These are phyloP conservation scores for Portevinia maculata DNA, from an alignment of 2,888 invertebrate species.

Conservation along the genomic window DNA sequence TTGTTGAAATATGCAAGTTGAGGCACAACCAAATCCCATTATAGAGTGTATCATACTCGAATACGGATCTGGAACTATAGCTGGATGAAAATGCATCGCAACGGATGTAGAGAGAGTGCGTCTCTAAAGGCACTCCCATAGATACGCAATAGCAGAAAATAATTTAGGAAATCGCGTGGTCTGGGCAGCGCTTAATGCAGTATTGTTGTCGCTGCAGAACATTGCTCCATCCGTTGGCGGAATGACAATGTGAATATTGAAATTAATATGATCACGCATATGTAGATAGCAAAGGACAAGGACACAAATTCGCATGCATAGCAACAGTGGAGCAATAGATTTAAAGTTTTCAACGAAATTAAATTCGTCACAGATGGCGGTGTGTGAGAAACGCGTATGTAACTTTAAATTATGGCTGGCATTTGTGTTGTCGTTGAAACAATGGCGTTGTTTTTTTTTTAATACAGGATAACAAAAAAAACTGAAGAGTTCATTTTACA, in stretches of 20 bases:
- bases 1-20: conserved; percentile 27
- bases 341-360: conserved; percentile 16
- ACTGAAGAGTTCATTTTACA: too few relatives aligned
- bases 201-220: conserved; percentile 48
- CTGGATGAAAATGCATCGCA: conserved; percentile 42
- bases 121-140: conserved; percentile 26
- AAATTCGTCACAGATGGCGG: not conserved
- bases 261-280: conserved; percentile 34
- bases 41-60: not conserved
- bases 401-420: not conserved
- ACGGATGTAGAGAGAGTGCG: conserved; percentile 37
- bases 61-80: conserved; percentile 13
- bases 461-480: too few relatives aligned
- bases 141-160: conserved; percentile 58
- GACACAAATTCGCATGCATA: not conserved
- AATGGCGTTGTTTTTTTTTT: too few relatives aligned
- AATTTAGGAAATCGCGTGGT: conserved; percentile 62
- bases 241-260: conserved; percentile 51
- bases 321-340: conserved; percentile 28
- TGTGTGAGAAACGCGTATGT: not conserved
- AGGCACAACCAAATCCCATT: conserved; percentile 23
- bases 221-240: conserved; percentile 20
- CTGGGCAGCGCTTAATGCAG: conserved; percentile 20
- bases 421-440: not conserved
- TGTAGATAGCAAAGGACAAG: not conserved